These are phyloP conservation scores for Phragmatobia fuliginosa DNA, from an alignment of 2,888 invertebrate genomes.

Conservation along the genomic window DNA sequence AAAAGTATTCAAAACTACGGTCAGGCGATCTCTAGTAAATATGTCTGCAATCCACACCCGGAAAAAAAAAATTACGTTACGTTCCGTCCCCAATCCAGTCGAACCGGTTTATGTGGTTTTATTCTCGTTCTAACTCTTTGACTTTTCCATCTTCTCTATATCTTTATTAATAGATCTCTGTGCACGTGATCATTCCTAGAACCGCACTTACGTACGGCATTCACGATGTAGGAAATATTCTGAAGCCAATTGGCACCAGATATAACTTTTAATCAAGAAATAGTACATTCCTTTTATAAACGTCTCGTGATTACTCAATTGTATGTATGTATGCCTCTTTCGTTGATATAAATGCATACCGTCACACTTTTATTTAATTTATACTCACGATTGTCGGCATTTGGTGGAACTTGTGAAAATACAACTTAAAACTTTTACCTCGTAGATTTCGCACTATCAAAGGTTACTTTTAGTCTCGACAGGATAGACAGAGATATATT, in stretches of 20 bases:
- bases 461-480: no score
- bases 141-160: conserved; percentile 22
- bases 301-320: conserved; percentile 35
- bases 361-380: no score
- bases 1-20: neutral
- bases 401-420: no score
- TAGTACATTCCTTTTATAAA: conserved; percentile 27
- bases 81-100: neutral
- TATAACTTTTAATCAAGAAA: conserved; percentile 18
- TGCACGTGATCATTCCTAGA: conserved; percentile 23
- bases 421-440: no score
- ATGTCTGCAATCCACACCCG: neutral
- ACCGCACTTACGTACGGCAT: conserved; percentile 30
- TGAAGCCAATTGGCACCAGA: conserved; percentile 38
- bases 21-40: neutral
- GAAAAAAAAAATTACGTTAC: neutral
- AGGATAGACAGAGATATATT: no score
- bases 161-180: conserved; percentile 16
- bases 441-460: no score
- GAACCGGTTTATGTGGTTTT: conserved; percentile 3
- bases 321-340: no score
- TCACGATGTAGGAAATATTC: conserved; percentile 52
- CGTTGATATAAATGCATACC: neutral
- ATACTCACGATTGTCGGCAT: no score
- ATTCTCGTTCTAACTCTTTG: conserved; percentile 2